Evolutionary conservation across 2,888 invertebrate species (phyloP).

Genomic region (Protodeltote pygarga): DNA sequence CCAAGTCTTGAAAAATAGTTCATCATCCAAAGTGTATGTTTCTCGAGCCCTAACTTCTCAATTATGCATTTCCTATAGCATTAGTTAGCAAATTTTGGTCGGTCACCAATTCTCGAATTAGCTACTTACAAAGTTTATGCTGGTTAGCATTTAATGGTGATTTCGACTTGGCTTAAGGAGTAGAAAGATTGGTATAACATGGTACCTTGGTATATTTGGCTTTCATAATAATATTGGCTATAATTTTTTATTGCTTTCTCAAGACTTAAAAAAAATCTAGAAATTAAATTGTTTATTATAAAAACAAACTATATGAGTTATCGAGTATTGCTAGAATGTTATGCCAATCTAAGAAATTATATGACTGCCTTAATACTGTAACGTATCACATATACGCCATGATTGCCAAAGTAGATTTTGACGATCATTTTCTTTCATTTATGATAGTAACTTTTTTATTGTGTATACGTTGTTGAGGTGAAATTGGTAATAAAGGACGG

Average conservation of each 20-base stretch:
- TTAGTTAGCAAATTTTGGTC: constrained; percentile 53
- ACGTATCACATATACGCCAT: constrained; percentile 16
- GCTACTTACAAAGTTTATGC: constrained; percentile 34
- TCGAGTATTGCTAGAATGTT: constrained; percentile 13
- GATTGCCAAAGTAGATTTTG: constrained; percentile 43
- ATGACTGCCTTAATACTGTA: constrained; percentile 43
- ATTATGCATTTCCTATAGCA: constrained; percentile 47
- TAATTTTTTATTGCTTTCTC: too few species aligned
- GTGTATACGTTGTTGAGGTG: constrained; percentile 45
- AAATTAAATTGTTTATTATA: too few species aligned
- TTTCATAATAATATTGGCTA: neutral
- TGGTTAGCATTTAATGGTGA: constrained; percentile 31
- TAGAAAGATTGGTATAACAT: constrained; percentile 19
- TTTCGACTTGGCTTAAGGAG: constrained; percentile 11
- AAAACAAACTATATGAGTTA: too few species aligned
- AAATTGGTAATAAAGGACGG: constrained; percentile 10
- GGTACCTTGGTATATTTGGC: neutral
- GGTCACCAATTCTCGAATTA: constrained; percentile 44
- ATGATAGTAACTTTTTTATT: constrained; percentile 37
- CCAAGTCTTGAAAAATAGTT: neutral
- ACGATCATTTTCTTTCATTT: constrained; percentile 35
- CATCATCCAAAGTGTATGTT: neutral
- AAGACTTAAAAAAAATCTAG: too few species aligned
- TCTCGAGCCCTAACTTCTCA: constrained; percentile 50
- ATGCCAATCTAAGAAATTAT: constrained; percentile 10